Base-by-base conservation (phyloP, 1,140 invertebrate genomes). In the Tetragnatha versicolor region DNA sequence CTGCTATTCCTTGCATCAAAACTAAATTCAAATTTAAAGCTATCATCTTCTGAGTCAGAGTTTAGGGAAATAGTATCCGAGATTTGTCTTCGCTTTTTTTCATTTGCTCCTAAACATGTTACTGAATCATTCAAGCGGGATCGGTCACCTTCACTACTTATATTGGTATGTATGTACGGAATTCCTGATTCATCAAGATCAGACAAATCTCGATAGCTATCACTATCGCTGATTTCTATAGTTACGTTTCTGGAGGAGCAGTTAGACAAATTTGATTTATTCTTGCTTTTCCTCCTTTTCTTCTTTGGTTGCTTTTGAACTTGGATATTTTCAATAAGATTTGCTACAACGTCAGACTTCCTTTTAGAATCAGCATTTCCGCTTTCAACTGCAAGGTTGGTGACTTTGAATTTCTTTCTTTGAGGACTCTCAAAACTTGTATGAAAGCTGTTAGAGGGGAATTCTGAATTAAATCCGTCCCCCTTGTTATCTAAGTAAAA, bases 371-470 rank as follows among this genome's bases (percentile, higher is more conserved):
- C 3, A 31, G 12, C n/a, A 17, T n/a, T 5, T 58, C 27, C 14
- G 27, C 10, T 58, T 20, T 12, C 12, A 31, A 29, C 4, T 29
- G 4, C 33, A 31, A 2, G 9, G 6, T 58, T 31, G 2, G 27
- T 0, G 12, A 17, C 3, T 31, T 58, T 6, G 29, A 29, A 55
- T 6, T 27, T 27, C 7, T 17, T 55, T 14, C n/a, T 14, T 14
- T 14, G n/a, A 22, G 60, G 60, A 39, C 17, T 39, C 10, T 63
- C 60, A 63, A 35, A 63, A 63, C 60, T 63, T 9, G 2, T 63
- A 39, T 25, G 39, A 22, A 63, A 39, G 22, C 29, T 61, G 2
- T 17, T 7, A 39, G 12, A 5, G 29, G 27, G 35, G 14, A n/a
- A 31, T n/a, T 31, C 58, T 22, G 14, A 6, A 35, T 60, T 27